These are phyloP conservation scores for Platycercus adscitus DNA, from an alignment of 2,113 vertebrate genomes.

Conservation along the genomic window DNA sequence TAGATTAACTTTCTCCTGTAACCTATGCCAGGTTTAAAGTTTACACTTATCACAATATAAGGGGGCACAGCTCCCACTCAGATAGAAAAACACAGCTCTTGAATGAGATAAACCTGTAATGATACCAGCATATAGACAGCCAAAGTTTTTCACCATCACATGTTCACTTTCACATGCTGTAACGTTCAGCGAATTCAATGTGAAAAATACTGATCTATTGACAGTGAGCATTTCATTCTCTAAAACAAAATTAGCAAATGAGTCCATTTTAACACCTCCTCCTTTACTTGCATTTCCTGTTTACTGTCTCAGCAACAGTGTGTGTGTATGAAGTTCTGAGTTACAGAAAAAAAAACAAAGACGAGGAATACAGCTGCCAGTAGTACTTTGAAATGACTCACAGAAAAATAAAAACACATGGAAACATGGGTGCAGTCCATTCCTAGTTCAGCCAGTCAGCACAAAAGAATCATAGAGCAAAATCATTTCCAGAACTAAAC, in stretches of 20 bases:
- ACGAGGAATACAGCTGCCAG: not conserved
- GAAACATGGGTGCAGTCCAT: not conserved
- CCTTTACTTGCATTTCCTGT: not conserved
- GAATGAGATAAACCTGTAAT: not conserved
- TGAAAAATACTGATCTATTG: not conserved
- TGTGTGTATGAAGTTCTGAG: not conserved
- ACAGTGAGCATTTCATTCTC: not conserved
- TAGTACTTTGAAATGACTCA: not conserved
- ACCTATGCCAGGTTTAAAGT: not conserved
- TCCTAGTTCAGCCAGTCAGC: not conserved
- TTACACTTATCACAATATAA: not conserved
- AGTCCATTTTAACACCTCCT: not conserved
- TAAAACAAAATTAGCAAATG: not conserved
- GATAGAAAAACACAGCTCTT: not conserved
- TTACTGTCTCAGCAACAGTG: not conserved
- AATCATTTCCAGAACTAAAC: not conserved
- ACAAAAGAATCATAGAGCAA: not conserved
- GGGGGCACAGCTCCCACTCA: not conserved
- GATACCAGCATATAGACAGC: accelerated
- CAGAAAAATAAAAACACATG: not conserved
- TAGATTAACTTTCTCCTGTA: not conserved
- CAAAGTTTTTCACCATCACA: not conserved
- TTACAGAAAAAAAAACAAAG: not conserved
- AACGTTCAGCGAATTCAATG: not conserved
- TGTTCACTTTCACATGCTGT: not conserved